These are phyloP conservation scores for Nycticryphes semicollaris DNA, from an alignment of 2,113 vertebrate species.

Conservation along the genomic window DNA sequence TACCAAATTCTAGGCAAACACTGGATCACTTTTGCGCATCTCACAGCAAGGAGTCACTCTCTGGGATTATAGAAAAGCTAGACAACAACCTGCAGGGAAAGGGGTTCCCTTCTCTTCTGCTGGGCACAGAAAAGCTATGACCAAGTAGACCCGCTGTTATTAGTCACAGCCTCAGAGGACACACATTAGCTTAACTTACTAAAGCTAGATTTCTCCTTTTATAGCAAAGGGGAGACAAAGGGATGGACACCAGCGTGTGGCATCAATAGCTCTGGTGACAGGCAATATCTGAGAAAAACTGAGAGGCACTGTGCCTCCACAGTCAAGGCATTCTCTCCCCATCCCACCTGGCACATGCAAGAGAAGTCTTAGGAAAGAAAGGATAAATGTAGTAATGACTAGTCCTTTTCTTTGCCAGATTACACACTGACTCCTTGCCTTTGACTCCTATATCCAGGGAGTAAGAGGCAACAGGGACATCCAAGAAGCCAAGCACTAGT, in stretches of 20 bases:
- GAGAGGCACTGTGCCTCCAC: not conserved
- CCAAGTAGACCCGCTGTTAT: not conserved
- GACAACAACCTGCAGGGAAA: not conserved
- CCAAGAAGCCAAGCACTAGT: not conserved
- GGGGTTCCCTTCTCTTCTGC: not conserved
- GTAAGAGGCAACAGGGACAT: not conserved
- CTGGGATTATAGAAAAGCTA: not conserved
- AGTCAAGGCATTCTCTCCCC: not conserved
- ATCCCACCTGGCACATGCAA: not conserved
- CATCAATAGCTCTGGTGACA: not conserved
- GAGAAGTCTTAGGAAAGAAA: not conserved
- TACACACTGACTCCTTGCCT: not conserved
- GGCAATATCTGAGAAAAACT: not conserved
- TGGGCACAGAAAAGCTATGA: not conserved
- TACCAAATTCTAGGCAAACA: not conserved
- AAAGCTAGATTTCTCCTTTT: not conserved
- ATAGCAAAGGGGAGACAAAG: not conserved
- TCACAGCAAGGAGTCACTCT: not conserved
- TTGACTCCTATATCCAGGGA: not conserved
- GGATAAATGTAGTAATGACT: not conserved
- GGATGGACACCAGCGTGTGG: fast-evolving
- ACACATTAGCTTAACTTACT: not conserved
- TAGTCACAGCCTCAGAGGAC: not conserved
- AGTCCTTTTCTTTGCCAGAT: not conserved
- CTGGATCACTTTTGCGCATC: not conserved